Percentiles rank a stretch among this genome's conserved stretches.
These are phyloP conservation scores for human DNA, from an alignment of 2,113 vertebrate species.

Conservation along the genomic window GRCh38 chr1:181110001-181110500, in stretches of 20 bases:
- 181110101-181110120: constrained; percentile 35
- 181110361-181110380: not conserved
- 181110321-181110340: constrained; percentile 39
- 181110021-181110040: not conserved
- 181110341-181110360: not conserved
- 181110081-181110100: constrained; percentile 14
- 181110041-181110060: not conserved
- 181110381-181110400: not conserved
- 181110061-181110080: not conserved
- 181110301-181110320: constrained; percentile 28
- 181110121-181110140: constrained; percentile 24
- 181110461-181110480: not conserved
- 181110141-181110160: constrained; percentile 67
- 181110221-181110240: constrained; percentile 62
- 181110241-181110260: constrained; percentile 66
- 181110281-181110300: constrained; percentile 59
- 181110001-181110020: not conserved
- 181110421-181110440: not conserved
- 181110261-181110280: constrained; percentile 44
- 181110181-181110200: constrained; percentile 56
- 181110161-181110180: constrained; percentile 59
- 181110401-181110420: not conserved
- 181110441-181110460: not conserved
- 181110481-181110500: not conserved
- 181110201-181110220: constrained; percentile 26